These are phyloP conservation scores for Medauroidea extradentata DNA, from an alignment of 1,140 invertebrate genomes.

Conservation along the genomic window DNA sequence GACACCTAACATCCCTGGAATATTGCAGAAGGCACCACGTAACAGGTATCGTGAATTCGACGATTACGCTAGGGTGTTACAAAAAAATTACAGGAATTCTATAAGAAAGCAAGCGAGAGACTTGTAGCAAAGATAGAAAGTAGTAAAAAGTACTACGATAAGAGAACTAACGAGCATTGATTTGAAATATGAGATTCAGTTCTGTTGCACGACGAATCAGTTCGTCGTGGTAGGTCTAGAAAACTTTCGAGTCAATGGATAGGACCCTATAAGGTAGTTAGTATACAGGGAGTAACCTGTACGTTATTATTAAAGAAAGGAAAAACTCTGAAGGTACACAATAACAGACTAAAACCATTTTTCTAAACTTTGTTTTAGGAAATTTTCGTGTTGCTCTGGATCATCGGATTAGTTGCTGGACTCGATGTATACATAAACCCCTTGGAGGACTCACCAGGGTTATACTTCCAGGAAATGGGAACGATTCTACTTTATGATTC, in stretches of 20 bases:
- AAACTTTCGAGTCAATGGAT: neutral
- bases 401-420: too few relatives aligned
- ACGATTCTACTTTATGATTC: too few relatives aligned
- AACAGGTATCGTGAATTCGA: neutral
- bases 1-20: slow-evolving; percentile 2
- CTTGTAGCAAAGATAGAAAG: neutral
- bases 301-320: neutral
- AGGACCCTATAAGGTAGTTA: neutral
- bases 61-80: neutral
- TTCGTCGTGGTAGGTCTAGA: too few relatives aligned
- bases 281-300: neutral
- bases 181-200: neutral
- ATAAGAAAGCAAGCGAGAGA: neutral
- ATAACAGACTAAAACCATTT: neutral
- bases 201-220: too few relatives aligned
- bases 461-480: too few relatives aligned
- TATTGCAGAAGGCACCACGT: neutral
- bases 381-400: too few relatives aligned
- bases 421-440: too few relatives aligned
- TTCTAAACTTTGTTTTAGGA: too few relatives aligned
- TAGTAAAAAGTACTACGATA: neutral
- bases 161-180: neutral
- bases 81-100: neutral
- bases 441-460: too few relatives aligned
- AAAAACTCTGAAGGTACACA: neutral